Evolutionary conservation across 1,140 invertebrate genomes (phyloP), one percentile per base, ranked within the genome.

Genomic region (Brachionus angularis): DNA sequence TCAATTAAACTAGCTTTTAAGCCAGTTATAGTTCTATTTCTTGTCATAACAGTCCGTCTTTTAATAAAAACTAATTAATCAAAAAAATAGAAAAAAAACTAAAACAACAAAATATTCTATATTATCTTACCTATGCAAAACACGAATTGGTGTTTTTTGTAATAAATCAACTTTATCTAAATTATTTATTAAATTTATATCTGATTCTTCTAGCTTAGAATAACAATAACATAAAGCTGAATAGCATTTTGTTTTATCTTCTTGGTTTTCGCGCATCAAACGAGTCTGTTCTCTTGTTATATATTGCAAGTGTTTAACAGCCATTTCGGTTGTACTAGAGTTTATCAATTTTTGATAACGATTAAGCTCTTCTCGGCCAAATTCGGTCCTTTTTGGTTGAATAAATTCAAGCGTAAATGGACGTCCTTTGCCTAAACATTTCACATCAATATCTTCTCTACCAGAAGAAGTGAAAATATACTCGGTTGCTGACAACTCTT

Each of bases 371-470:
- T 75, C 61, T 29, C 16, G 18, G 12, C 36, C 36, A 16, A 74
- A 72, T 49, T 74, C 81, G 1, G 85, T 84, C 44, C 79, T 76
- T 73, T 80, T 83, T 14, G 89, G 87, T 81, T 90, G 86, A 0
- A 87, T 73, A 46, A 93, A 84, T 85, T 94, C 90, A 14, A 93
- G 79, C 3, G 87, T 88, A 82, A 94, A 94, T 0, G 91, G 91
- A 47, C 91, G 80, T 1, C 93, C 93, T 53, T 83, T 83, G n/a
- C 91, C 89, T 34, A 96, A 78, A 78, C 89, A 84, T 62, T 78
- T 73, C 0, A 96, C 91, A 82, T 96, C 92, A 0, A 92, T 91
- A 83, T 98, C 94, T 83, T 97, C 94, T 62, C 94, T 83, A 0
- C 94, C 94, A 71, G 92, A 94, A 4, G 93, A 87, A 74, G 90